phyloP scores from a whole-genome alignment of 2,113 vertebrate genomes.

The Thunnus maccoyii region DNA sequence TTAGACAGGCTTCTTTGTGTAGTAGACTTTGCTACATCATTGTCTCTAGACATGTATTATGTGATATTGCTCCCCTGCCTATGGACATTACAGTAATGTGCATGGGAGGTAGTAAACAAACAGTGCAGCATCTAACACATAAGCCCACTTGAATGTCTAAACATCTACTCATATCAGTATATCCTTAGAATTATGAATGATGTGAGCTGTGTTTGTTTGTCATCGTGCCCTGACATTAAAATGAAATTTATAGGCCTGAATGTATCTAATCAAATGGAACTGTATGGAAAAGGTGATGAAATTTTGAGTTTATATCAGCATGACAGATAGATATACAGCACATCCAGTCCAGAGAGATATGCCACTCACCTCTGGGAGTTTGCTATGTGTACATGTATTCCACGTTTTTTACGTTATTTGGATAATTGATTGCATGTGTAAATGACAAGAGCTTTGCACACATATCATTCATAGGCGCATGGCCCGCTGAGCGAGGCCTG shows the following conservation, averaged over 20 bases:
- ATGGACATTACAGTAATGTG: conserved; percentile 60
- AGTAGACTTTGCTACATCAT: conserved; percentile 32
- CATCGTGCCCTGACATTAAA: conserved; percentile 55
- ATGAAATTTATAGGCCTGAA: conserved; percentile 42
- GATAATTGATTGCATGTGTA: conserved; percentile 69
- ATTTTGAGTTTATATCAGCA: conserved; percentile 27
- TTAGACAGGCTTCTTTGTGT: conserved; percentile 29
- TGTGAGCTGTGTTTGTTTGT: conserved; percentile 40
- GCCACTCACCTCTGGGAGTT: conserved; percentile 20
- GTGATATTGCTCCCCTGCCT: conserved; percentile 67
- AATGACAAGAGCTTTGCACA: conserved; percentile 64
- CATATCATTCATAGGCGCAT: conserved; percentile 50
- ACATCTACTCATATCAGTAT: conserved; percentile 27
- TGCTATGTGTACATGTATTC: conserved; percentile 17
- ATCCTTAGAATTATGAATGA: conserved; percentile 49
- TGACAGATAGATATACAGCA: conserved; percentile 48
- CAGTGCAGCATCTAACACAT: conserved; percentile 41
- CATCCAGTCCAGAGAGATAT: conserved; percentile 19
- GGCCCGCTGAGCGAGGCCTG: conserved; percentile 38
- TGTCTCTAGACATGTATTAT: conserved; percentile 64
- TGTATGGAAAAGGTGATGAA: conserved; percentile 49
- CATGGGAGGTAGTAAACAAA: conserved; percentile 59
- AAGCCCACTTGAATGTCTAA: conserved; percentile 43
- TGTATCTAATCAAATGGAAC: conserved; percentile 52
- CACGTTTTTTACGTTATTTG: conserved; percentile 55